phyloP scores from a whole-genome alignment of 2,113 vertebrate genomes.

The Clarias magur region DNA sequence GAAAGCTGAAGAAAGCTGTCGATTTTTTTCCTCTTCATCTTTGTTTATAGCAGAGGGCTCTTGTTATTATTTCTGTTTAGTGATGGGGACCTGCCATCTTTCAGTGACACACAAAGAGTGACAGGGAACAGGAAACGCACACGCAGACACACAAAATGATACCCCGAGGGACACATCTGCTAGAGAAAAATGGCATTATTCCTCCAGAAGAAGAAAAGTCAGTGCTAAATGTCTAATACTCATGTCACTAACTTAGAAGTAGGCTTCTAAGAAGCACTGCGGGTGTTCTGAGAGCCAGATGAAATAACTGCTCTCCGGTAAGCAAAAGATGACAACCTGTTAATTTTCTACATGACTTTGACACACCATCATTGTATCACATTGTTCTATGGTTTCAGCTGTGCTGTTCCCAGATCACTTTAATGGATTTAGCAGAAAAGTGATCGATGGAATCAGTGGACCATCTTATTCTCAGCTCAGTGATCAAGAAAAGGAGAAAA shows the following conservation, averaged over 20 bases:
- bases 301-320: constrained; percentile 62
- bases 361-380: constrained; percentile 29
- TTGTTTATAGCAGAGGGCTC: constrained; percentile 29
- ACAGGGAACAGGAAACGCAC: constrained; percentile 15
- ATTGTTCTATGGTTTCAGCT: constrained; percentile 33
- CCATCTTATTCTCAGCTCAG: neutral
- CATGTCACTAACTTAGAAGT: constrained; percentile 73
- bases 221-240: constrained; percentile 67
- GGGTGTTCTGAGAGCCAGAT: constrained; percentile 69
- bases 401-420: neutral
- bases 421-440: neutral
- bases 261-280: constrained; percentile 67
- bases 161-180: constrained; percentile 36
- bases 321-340: constrained; percentile 66
- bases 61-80: constrained; percentile 9
- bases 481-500: neutral
- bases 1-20: too few species aligned
- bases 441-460: constrained; percentile 5
- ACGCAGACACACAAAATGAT: constrained; percentile 27
- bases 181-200: constrained; percentile 12
- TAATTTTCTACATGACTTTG: constrained; percentile 55
- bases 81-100: constrained; percentile 33
- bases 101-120: constrained; percentile 14
- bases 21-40: constrained; percentile 20
- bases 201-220: constrained; percentile 5